Evolutionary conservation across 2,797 vertebrate species (phyloP), one percentile per base, ranked within the genome.

Genomic region (Ctenopoma kingsleyae): DNA sequence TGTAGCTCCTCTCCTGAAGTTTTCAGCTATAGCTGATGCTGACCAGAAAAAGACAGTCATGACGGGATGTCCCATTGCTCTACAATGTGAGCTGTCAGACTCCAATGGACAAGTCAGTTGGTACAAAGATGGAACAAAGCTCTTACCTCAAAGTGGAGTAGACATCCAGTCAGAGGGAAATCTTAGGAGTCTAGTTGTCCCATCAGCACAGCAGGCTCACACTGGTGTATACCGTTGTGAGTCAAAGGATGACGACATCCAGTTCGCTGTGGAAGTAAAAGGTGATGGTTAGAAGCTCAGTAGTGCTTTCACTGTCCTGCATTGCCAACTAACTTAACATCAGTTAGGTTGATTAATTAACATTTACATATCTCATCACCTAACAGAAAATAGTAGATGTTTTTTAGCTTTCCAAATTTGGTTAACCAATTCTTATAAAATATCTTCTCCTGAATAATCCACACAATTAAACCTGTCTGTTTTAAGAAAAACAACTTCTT

Each of bases 191-290:
- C 84, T 98, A 79, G 89, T 92, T 72, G 88, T 96, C 60, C 85
- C 92, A 0, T 73, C 94, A 0, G 93, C 92, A 0, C 49, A 87
- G 55, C 87, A 38, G 0, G 75, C 83, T 40, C 94, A 97, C 19
- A 92, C 95, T 0, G 96, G 95, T 51, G 48, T 88, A 9, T 95
- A 95, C 66, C 92, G 81, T 13, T 97, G 95, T 10, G 88, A 95
- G 49, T 94, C 94, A 0, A 91, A 94, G 71, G 93, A 95, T 0
- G 87, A 93, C 73, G 88, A 90, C 0, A 53, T 94, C 78, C 94
- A 92, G 87, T 96, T 95, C 89, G 93, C 92, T 55, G 95, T 96
- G 91, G 93, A 94, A 1, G 83, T 96, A 83, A 94, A 90, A 88
- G 96, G 96, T 96, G 94, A 94, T 76, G 79, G 77, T 80, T 74